Conservation (phyloP, 1,140 invertebrate genomes). For the Halyomorpha halys region DNA sequence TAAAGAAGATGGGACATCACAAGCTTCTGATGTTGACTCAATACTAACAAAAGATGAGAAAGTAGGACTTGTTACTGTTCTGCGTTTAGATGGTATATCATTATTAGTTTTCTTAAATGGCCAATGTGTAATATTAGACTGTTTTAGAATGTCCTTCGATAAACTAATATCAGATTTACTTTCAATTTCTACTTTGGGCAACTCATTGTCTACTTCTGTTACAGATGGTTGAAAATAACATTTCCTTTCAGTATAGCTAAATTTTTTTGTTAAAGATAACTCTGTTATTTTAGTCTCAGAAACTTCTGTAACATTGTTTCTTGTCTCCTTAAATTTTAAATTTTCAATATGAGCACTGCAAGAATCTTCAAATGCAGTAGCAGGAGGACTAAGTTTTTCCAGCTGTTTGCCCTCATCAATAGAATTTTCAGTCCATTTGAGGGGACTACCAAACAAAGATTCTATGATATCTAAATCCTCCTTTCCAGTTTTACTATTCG, state of each 20-base stretch:
- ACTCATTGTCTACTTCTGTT: background rate
- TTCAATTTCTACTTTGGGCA: background rate
- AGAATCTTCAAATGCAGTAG: constrained; percentile 25
- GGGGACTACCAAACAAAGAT: constrained; percentile 23
- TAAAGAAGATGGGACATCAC: background rate
- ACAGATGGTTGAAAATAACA: background rate
- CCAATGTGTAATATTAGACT: background rate
- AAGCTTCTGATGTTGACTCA: background rate
- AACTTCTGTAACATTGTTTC: background rate
- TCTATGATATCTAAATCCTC: constrained; percentile 1
- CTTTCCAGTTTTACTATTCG: background rate
- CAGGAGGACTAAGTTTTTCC: constrained; percentile 12
- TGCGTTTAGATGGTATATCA: too few species aligned
- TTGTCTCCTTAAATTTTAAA: background rate
- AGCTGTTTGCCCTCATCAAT: constrained; percentile 7
- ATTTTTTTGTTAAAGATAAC: background rate
- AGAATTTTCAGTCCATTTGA: constrained; percentile 23
- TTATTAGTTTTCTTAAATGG: constrained; percentile 3
- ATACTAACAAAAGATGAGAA: background rate
- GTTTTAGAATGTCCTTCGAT: background rate
- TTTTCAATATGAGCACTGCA: constrained; percentile 14
- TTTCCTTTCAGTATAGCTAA: constrained; percentile 3
- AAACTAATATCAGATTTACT: background rate
- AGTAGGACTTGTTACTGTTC: too few species aligned
- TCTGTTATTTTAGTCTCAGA: background rate